Evolutionary conservation across 1,140 invertebrate genomes (phyloP).

Genomic region (Ericerus pela): DNA sequence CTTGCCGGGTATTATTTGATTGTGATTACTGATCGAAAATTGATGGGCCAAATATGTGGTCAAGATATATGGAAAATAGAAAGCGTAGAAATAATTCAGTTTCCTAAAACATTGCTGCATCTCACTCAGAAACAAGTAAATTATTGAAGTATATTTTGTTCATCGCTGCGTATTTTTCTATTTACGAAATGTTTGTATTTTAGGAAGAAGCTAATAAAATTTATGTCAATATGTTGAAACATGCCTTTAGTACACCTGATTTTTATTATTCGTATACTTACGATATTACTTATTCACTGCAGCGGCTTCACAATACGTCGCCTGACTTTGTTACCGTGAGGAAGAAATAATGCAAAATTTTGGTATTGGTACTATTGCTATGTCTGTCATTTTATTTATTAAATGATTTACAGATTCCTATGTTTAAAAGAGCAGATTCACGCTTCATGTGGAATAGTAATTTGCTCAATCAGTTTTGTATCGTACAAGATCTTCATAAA

Average conservation of each 20-base stretch:
- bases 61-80: conserved; percentile 74
- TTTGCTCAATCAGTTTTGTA: conserved; percentile 51
- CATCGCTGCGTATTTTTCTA: background rate
- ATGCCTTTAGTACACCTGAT: conserved; percentile 57
- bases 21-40: conserved; percentile 69
- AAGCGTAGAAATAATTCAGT: conserved; percentile 73
- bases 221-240: conserved; percentile 68
- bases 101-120: conserved; percentile 65
- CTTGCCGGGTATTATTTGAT: conserved; percentile 78
- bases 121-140: conserved; percentile 61
- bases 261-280: conserved; percentile 89
- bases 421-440: conserved; percentile 62
- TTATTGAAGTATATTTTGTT: conserved; percentile 16
- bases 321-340: conserved; percentile 62
- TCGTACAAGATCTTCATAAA: conserved; percentile 48
- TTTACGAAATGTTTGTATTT: conserved; percentile 18
- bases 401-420: conserved; percentile 38
- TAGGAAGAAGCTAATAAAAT: conserved; percentile 56
- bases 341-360: background rate
- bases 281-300: conserved; percentile 83
- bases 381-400: background rate
- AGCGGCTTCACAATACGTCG: conserved; percentile 72
- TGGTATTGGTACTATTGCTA: background rate
- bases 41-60: conserved; percentile 71
- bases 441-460: conserved; percentile 88